Conservation (phyloP, 2,113 vertebrate species). For the Sphaerodactylus townsendi region DNA sequence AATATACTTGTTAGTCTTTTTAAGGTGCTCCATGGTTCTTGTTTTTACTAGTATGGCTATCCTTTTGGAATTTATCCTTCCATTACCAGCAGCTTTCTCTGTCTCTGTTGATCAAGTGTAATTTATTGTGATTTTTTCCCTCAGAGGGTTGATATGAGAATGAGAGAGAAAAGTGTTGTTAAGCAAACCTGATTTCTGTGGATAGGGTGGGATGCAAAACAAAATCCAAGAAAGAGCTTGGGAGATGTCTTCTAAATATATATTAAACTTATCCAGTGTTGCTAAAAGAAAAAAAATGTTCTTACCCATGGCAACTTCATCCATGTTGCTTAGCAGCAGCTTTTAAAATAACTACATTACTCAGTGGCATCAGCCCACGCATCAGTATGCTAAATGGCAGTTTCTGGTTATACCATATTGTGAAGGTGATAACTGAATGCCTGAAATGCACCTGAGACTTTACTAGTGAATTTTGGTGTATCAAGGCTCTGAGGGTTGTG, state of each 20-base stretch:
- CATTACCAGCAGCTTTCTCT: background rate
- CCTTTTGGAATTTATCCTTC: background rate
- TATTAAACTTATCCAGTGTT: slow-evolving; percentile 8
- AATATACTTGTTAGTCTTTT: no score
- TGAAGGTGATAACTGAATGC: slow-evolving; percentile 60
- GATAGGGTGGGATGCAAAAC: background rate
- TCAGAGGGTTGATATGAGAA: background rate
- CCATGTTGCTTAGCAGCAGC: slow-evolving; percentile 72
- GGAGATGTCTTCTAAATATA: background rate
- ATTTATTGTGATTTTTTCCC: background rate
- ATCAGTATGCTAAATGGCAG: slow-evolving; percentile 68
- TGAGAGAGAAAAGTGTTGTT: background rate
- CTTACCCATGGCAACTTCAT: slow-evolving; percentile 54
- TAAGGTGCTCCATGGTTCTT: no score
- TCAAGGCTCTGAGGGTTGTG: background rate
- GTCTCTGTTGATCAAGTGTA: background rate
- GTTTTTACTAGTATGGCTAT: no score
- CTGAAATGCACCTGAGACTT: slow-evolving; percentile 47
- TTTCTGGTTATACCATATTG: slow-evolving; percentile 60
- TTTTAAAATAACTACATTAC: slow-evolving; percentile 72
- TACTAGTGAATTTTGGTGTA: background rate
- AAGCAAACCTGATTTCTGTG: background rate
- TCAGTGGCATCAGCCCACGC: slow-evolving; percentile 65
- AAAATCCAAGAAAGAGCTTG: background rate
- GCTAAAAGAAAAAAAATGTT: slow-evolving; percentile 58